phyloP scores from a whole-genome alignment of 1,140 invertebrate genomes.

The Heliconius melpomene region DNA sequence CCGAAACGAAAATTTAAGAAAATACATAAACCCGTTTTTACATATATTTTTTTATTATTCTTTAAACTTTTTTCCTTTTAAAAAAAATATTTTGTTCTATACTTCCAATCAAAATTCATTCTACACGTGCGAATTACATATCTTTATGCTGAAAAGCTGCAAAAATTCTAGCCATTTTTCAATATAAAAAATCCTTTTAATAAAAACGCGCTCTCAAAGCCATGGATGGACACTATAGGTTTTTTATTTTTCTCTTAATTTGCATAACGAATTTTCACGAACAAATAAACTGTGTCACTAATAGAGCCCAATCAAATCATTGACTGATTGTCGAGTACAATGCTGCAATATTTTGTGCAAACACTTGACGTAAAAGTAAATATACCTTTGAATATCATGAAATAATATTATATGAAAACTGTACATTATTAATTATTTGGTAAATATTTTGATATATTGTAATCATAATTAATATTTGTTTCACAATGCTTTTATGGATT shows the following conservation, averaged over 20 bases:
- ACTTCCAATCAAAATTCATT: neutral
- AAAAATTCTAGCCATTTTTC: neutral
- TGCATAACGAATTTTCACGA: slow-evolving; percentile 23
- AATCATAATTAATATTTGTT: neutral
- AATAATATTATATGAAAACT: neutral
- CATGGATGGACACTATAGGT: neutral
- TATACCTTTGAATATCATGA: slow-evolving; percentile 23
- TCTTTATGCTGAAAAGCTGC: neutral
- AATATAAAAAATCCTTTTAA: slow-evolving; percentile 7
- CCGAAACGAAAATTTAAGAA: too few relatives aligned
- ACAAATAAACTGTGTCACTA: slow-evolving; percentile 30
- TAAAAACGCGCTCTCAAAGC: neutral
- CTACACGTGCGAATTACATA: neutral
- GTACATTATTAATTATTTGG: neutral
- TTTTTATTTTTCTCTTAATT: slow-evolving; percentile 23
- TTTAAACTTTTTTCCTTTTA: too few relatives aligned
- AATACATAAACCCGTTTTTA: too few relatives aligned
- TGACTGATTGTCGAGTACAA: slow-evolving; percentile 30
- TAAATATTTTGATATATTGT: neutral
- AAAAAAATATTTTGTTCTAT: neutral
- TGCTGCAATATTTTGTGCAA: slow-evolving; percentile 24
- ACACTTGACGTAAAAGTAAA: slow-evolving; percentile 20
- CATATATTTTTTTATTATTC: too few relatives aligned
- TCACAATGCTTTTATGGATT: neutral
- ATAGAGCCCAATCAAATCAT: slow-evolving; percentile 30